Base-by-base conservation (phyloP, 2,888 invertebrate genomes). In the Hirtodrosophila cameraria region DNA sequence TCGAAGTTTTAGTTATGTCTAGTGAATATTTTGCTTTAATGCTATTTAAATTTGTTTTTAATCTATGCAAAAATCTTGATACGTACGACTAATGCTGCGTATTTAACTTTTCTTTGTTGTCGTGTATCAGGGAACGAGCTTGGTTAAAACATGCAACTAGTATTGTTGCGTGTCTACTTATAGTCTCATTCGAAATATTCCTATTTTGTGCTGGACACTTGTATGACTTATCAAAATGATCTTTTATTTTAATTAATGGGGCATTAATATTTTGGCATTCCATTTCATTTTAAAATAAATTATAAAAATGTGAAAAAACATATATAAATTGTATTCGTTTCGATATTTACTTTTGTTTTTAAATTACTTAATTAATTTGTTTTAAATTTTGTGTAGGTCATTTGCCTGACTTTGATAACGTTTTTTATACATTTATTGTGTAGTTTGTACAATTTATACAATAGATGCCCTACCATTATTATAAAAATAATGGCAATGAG, bases 201-300 rank as follows among this genome's bases (percentile, higher is more conserved):
- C 27, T 27, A 15, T 41, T 41, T 15, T 41, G 41, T 41, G 28
- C 11, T 39, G 12, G 23, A 25, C 39, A 25, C 23, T 39, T 39
- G 12, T 39, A 39, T 12, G 33, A 33, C 13, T 33, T 33, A 15
- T 33, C 18, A 18, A 18, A 18, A 18, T 18, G 4, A 15, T 41
- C 9, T 41, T 30, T 18, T 18, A 18, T 30, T 43, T 43, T 30
- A 28, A 46, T 35, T 46, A 35, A 35, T 46, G 25, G 2, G 46
- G 35, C 46, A 35, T 35, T 35, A 25, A 46, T 35, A 25, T 35
- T 35, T 16, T 35, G 35, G 15, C 46, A 46, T 35, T 46, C 46
- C 35, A 46, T 46, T 33, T 46, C 11, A 33, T 46, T 25, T 35
- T 35, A 35, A 46, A 35, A 35, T 27, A 25, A 35, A 16, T 46